phyloP scores from a whole-genome alignment of 1,140 invertebrate genomes.

The Solenopsis invicta region DNA sequence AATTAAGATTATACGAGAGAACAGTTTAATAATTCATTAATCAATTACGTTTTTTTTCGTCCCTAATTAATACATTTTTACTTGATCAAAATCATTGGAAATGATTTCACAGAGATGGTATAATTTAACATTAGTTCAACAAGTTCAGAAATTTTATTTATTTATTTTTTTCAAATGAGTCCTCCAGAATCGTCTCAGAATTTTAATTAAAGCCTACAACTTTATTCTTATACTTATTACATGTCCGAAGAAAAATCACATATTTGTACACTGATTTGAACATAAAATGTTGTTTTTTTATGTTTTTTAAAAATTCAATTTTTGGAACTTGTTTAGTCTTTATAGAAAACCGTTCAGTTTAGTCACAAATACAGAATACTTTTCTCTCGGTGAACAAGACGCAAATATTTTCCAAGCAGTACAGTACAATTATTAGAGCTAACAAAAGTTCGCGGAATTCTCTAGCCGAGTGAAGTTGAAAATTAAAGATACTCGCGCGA shows the following conservation, averaged over 20 bases:
- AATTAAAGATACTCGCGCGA: background rate
- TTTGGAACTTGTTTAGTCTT: too few relatives aligned
- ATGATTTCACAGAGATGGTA: background rate
- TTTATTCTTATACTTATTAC: too few relatives aligned
- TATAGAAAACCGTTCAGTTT: too few relatives aligned
- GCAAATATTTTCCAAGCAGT: background rate
- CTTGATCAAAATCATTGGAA: background rate
- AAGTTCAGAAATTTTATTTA: too few relatives aligned
- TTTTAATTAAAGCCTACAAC: too few relatives aligned
- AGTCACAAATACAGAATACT: too few relatives aligned
- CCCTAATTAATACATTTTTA: background rate
- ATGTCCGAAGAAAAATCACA: too few relatives aligned
- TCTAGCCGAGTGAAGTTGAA: background rate
- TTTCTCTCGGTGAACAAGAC: background rate
- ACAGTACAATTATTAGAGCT: background rate
- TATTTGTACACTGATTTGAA: too few relatives aligned
- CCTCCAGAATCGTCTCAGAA: too few relatives aligned
- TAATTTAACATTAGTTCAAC: background rate
- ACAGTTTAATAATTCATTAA: constrained; percentile 18
- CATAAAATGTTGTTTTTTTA: too few relatives aligned
- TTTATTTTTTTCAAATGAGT: too few relatives aligned
- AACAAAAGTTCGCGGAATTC: background rate
- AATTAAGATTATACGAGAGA: background rate
- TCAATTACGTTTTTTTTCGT: background rate
- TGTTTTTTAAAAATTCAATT: too few relatives aligned